phyloP scores from a whole-genome alignment of 2,888 invertebrate species.

The Lordiphosa andalusiaca region DNA sequence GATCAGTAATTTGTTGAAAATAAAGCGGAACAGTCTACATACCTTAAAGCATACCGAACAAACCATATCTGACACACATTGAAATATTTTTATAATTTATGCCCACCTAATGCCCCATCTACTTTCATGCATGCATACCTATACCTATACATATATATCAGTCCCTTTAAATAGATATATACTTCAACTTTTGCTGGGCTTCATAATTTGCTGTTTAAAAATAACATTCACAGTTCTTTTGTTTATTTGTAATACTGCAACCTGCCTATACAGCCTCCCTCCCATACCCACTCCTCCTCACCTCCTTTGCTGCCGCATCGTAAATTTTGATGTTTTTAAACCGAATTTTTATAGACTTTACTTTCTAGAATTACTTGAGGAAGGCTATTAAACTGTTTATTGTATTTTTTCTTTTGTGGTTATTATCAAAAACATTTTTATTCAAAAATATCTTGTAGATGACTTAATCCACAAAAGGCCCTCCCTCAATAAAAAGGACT shows the following conservation, averaged over 20 bases:
- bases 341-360: slow-evolving; percentile 49
- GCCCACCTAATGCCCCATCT: slow-evolving; percentile 47
- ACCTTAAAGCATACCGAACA: slow-evolving; percentile 55
- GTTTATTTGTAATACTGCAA: slow-evolving; percentile 62
- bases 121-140: neutral
- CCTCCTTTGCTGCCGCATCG: slow-evolving; percentile 20
- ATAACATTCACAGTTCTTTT: slow-evolving; percentile 47
- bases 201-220: slow-evolving; percentile 58
- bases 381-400: slow-evolving; percentile 48
- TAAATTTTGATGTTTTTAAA: slow-evolving; percentile 51
- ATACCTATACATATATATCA: slow-evolving; percentile 4
- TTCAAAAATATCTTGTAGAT: slow-evolving; percentile 29
- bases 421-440: slow-evolving; percentile 28
- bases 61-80: slow-evolving; percentile 64
- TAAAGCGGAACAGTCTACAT: slow-evolving; percentile 46
- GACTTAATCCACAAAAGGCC: slow-evolving; percentile 35
- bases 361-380: slow-evolving; percentile 55
- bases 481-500: slow-evolving; percentile 38
- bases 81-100: slow-evolving; percentile 70
- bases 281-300: slow-evolving; percentile 2
- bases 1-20: slow-evolving; percentile 63
- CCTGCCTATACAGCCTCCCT: slow-evolving; percentile 38
- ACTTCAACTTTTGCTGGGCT: slow-evolving; percentile 27
- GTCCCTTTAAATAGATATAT: slow-evolving; percentile 50
- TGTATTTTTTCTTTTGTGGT: slow-evolving; percentile 53